A percentile compares a stretch with the other conserved stretches of the same genome.
Evolutionary conservation across 2,888 invertebrate species (phyloP).

Genomic region (Polymixis lichenea): DNA sequence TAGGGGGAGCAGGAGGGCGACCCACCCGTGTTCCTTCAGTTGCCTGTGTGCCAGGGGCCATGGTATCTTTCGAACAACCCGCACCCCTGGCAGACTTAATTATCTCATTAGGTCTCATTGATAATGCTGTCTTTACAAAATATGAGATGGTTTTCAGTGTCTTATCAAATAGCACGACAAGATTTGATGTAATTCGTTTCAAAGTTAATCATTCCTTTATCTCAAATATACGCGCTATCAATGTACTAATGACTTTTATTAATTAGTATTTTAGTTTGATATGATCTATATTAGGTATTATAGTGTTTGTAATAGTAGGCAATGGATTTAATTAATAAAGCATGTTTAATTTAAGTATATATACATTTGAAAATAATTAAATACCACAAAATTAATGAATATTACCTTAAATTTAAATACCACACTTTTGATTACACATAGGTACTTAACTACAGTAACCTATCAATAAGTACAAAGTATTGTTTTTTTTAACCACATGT

Average conservation of each 20-base stretch:
- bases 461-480: not conserved
- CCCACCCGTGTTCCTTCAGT: too few relatives aligned
- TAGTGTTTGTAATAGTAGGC: not conserved
- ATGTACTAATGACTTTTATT: not conserved
- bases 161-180: conserved; percentile 13
- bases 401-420: not conserved
- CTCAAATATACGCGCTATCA: not conserved
- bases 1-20: too few relatives aligned
- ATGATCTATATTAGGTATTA: conserved; percentile 23
- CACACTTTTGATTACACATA: not conserved
- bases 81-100: too few relatives aligned
- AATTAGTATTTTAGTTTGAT: not conserved
- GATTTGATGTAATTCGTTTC: not conserved
- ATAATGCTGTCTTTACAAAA: not conserved
- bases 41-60: too few relatives aligned
- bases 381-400: too few relatives aligned
- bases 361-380: not conserved
- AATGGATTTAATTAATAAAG: not conserved
- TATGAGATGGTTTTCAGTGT: not conserved
- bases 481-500: too few relatives aligned
- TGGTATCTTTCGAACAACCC: too few relatives aligned
- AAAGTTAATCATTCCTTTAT: conserved; percentile 4
- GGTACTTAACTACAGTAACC: not conserved
- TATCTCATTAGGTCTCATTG: not conserved
- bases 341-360: not conserved